Evolutionary conservation across 1,140 invertebrate species (phyloP), one percentile per base, ranked within the genome.

Genomic region (Bursaphelenchus mucronatus): DNA sequence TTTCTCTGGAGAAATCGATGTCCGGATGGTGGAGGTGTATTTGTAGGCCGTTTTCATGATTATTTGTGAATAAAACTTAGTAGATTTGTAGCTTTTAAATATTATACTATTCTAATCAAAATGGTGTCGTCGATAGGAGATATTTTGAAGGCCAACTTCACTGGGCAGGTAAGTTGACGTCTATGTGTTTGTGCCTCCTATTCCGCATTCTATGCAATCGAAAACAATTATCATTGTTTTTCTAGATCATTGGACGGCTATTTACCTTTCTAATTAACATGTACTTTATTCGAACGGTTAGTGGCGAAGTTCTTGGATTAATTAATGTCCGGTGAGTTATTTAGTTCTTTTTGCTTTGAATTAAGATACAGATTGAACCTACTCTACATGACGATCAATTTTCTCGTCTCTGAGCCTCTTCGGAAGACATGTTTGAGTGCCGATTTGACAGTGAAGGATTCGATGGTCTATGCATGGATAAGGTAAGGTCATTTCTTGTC

Each of bases 231-330:
- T 44, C 39, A n/a, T 21, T 7, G 15, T 10, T 39, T 21, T 68
- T 68, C 13, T 40, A 73, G 74, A 43, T 73, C 21, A 7, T 71
- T 7, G 63, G 54, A 30, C 61, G 71, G 4, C n/a, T 73, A 10
- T 56, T 53, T 17, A 67, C 71, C 13, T 73, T 73, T 53, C 30
- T 62, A 15, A 71, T 76, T 62, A 76, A 76, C 40, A 45, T 73
- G 15, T 73, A 68, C 45, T 63, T 73, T 13, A 19, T 73, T 11
- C 54, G 71, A 4, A 19, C 56, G 51, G 62, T 77, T n/a, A 63
- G 73, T 47, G 47, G 56, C 8, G 69, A 66, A 15, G 46, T 73
- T 46, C 21, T 76, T 21, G 71, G 71, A n/a, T 63, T 73, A 58
- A 51, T 73, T 47, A 72, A 71, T 66, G 71, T 73, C 21, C 53